Base-by-base conservation (phyloP, 1,140 invertebrate genomes). In the Philotrypesis tridentata region DNA sequence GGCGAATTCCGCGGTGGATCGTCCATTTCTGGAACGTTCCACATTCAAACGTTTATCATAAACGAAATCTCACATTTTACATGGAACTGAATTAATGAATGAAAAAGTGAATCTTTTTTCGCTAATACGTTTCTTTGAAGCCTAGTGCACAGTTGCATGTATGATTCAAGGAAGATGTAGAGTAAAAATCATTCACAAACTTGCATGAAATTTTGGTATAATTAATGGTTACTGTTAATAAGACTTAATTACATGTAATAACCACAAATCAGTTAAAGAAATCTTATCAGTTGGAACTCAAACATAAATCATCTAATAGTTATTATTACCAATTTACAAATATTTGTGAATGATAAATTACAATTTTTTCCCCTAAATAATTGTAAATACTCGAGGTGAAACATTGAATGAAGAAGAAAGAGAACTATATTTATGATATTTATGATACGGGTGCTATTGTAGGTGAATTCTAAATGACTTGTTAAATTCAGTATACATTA, bases 1-100 rank as follows among this genome's bases (percentile, higher is more conserved):
- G 95, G 87, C 94, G 93, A 88, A 95, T 95, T 92, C 95, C 95
- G 87, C 95, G 94, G 92, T 95, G 95, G 92, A 95, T 94, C 91
- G 94, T 95, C 95, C 95, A 95, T 94, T 95, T 95, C 95, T 95
- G 94, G 89, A 93, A 93, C 90, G 90, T 91, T 87, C 90, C 90
- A 91, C 87, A 89, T 90, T 88, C 87, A 89, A 71, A 82, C 48
- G 31, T 55, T 82, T 77, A 60, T 37, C 31, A 70, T 81, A 74
- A 65, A 80, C 60, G 60, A 60, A 72, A 72, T 78, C 17, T 73
- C n/a, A 78, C 9, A 65, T 29, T 8, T 77, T 65, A 72, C 3
- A 73, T 55, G 48, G 43, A 60, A 72, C 31, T 63, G 73, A 7
- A 61, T 75, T 9, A 8, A 29, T 82, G 31, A 82, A 37, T 25